phyloP scores from a whole-genome alignment of 92 coral and sea anemone genomes.

The Epizoanthus ramosus region DNA sequence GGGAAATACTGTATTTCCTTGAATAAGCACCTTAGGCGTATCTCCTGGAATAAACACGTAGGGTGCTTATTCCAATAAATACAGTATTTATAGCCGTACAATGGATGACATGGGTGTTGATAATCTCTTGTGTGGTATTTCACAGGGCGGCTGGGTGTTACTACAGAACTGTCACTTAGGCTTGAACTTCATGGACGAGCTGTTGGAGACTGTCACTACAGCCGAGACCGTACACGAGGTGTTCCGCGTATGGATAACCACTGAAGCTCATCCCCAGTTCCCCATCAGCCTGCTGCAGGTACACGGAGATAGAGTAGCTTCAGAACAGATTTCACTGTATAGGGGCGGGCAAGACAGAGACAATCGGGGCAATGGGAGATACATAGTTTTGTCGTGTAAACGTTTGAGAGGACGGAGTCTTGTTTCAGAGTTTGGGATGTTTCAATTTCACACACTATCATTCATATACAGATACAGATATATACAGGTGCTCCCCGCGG shows the following conservation, averaged over 20 bases:
- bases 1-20: too few relatives aligned
- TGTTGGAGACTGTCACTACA: constrained; percentile 82
- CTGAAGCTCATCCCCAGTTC: constrained; percentile 89
- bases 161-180: constrained; percentile 92
- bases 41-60: too few relatives aligned
- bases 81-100: too few relatives aligned
- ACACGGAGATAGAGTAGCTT: not conserved
- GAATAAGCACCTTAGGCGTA: too few relatives aligned
- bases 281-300: constrained; percentile 92
- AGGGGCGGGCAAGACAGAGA: not conserved
- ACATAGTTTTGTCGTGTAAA: not conserved
- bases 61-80: too few relatives aligned
- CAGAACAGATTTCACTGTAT: not conserved
- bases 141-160: constrained; percentile 90
- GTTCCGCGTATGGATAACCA: constrained; percentile 82
- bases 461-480: too few relatives aligned
- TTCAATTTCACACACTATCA: too few relatives aligned
- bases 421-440: too few relatives aligned
- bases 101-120: too few relatives aligned
- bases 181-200: constrained; percentile 87
- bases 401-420: not conserved
- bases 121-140: too few relatives aligned
- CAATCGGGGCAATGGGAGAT: not conserved
- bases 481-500: too few relatives aligned
- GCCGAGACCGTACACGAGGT: constrained; percentile 75